Evolutionary conservation across 2,113 vertebrate species (phyloP).

Genomic region (Pycnonotus jocosus): DNA sequence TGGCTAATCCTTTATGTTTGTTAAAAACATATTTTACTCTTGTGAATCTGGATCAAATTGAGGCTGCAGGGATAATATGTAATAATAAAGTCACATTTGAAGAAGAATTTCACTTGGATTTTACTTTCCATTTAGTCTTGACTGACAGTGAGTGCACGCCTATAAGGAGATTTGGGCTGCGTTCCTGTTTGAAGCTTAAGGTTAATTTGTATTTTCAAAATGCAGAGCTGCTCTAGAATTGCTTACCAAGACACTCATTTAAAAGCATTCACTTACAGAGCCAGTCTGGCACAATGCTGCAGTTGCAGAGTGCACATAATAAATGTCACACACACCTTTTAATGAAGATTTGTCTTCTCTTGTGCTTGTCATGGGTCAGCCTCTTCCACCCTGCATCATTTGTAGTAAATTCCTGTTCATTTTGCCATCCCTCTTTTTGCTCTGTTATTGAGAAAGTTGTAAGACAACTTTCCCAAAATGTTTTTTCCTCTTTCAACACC

Average conservation of each 20-base stretch:
- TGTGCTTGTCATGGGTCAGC: neutral
- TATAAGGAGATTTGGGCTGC: neutral
- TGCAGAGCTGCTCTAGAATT: neutral
- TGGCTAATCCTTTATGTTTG: neutral
- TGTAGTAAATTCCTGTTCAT: neutral
- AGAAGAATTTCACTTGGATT: neutral
- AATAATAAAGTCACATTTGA: neutral
- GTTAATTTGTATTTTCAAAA: neutral
- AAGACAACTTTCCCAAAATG: neutral
- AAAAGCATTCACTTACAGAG: neutral
- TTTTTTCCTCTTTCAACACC: neutral
- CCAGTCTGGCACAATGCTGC: neutral
- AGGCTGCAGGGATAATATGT: neutral
- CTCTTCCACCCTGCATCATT: neutral
- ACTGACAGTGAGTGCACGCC: neutral
- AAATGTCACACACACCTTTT: conserved; percentile 24
- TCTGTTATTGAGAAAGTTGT: neutral
- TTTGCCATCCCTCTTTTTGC: neutral
- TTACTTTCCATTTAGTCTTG: neutral
- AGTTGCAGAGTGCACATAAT: neutral
- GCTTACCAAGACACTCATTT: neutral
- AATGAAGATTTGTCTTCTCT: conserved; percentile 2
- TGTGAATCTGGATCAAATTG: neutral
- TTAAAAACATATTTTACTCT: neutral
- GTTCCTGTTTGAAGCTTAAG: neutral